Evolutionary conservation across 2,113 vertebrate genomes (phyloP).

Genomic region (Tragelaphus strepsiceros): DNA sequence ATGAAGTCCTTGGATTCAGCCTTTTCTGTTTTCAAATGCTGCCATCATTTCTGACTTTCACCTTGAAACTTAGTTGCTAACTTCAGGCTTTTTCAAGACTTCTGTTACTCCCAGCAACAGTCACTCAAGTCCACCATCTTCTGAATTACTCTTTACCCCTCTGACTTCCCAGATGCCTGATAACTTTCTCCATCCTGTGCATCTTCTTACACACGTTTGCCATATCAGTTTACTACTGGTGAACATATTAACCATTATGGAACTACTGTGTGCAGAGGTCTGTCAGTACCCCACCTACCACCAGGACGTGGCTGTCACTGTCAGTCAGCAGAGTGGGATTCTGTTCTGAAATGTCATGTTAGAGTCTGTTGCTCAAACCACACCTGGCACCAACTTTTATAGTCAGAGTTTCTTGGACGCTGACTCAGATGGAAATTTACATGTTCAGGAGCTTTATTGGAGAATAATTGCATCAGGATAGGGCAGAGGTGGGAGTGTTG

Average conservation of each 20-base stretch:
- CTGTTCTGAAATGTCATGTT: background rate
- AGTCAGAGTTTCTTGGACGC: background rate
- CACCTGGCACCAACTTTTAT: background rate
- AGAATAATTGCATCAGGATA: background rate
- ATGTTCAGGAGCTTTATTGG: background rate
- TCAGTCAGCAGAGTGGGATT: background rate
- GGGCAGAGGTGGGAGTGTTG: background rate
- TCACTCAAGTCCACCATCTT: background rate
- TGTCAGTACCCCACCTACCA: background rate
- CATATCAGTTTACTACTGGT: no score
- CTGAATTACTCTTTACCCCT: background rate
- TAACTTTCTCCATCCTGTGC: background rate
- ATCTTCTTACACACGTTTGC: background rate
- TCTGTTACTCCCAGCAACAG: background rate
- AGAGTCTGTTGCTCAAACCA: background rate
- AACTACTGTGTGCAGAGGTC: background rate
- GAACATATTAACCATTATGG: fast-evolving
- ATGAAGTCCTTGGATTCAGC: background rate
- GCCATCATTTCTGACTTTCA: background rate
- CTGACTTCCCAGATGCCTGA: background rate
- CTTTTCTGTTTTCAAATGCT: background rate
- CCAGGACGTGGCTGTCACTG: background rate
- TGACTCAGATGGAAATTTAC: background rate
- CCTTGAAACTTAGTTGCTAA: background rate
- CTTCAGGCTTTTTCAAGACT: background rate